These are phyloP conservation scores for Chymomyza procnemis DNA, from an alignment of 2,888 invertebrate species.

Conservation along the genomic window DNA sequence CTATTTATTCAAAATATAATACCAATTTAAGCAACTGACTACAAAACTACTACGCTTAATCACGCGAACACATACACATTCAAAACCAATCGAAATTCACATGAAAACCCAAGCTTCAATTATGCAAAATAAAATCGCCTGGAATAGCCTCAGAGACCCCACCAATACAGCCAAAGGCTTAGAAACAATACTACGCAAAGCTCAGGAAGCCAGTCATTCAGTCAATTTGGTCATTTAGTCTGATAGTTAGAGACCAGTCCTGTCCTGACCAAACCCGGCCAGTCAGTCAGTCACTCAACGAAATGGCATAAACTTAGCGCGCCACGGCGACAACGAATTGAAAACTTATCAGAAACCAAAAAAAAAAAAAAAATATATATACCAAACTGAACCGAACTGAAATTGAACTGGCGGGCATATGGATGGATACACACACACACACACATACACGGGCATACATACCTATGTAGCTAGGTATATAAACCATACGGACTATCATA, in stretches of 20 bases:
- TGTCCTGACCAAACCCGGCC: not conserved
- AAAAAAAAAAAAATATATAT: too few relatives aligned
- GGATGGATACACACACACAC: not conserved
- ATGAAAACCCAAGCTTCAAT: conserved; percentile 41
- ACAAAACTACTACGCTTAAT: not conserved
- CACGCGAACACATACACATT: not conserved
- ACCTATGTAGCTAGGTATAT: not conserved
- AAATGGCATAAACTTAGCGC: not conserved
- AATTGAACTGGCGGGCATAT: conserved; percentile 54
- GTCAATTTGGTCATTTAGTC: conserved; percentile 39
- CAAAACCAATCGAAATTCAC: conserved; percentile 3
- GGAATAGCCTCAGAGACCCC: conserved; percentile 18
- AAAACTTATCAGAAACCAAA: conserved; percentile 55
- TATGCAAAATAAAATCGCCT: conserved; percentile 43
- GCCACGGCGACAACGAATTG: conserved; percentile 43
- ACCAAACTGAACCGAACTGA: conserved; percentile 48
- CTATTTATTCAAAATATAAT: too few relatives aligned
- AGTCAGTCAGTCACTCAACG: conserved; percentile 2
- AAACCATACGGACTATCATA: too few relatives aligned
- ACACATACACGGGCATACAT: not conserved
- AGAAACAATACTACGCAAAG: not conserved
- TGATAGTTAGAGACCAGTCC: not conserved
- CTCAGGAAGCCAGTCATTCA: conserved; percentile 46
- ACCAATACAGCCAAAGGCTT: conserved; percentile 7
- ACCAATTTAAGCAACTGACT: too few relatives aligned